Base-by-base conservation (phyloP, 37 sponge, comb jelly and placozoan genomes). In the Eunapius fragilis region DNA sequence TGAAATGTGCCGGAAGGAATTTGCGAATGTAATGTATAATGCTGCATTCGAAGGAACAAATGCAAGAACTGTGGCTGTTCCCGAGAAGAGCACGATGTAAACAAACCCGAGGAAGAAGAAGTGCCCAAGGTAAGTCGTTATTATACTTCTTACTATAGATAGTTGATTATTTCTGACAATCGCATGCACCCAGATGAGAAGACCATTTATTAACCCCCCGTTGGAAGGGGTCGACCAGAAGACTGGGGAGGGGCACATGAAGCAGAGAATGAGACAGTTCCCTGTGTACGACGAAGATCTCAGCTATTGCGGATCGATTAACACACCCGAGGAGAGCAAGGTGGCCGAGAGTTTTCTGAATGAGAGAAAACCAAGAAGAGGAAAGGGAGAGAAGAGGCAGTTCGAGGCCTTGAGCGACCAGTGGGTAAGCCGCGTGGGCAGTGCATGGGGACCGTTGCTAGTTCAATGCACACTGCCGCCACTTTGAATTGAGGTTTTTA, bases 261-360 rank as follows among this genome's bases (percentile, higher is more conserved):
- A 87, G 45, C 95, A 92, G 35, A 88, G 91, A 22, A 77, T 91
- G 48, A 76, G 73, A n/a, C 95, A 94, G 80, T 89, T 91, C 2
- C 91, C 95, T 30, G 89, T 78, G 24, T 91, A 94, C 80, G 95
- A 94, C 78, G 78, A 75, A 19, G 84, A 89, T 75, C 27, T 70
- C 10, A 50, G 38, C 13, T 50, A 75, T 24, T 58, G 58, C 58
- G 30, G 70, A 13, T 80, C 69, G 0, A 49, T 79, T 28, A 32
- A 80, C 17, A 72, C 80, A 0, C 80, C 28, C 0, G 84, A 80
- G n/a, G 92, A 91, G 26, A 69, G 77, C 47, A 67, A 91, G 36
- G 69, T 89, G 76, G 77, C 84, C 67, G 69, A 79, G 37, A 70
- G 72, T 14, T 91, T 91, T 37, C 48, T 77, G 38, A 74, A 84